Conservation (phyloP, 2,888 invertebrate genomes). For the Melanophora roralis region DNA sequence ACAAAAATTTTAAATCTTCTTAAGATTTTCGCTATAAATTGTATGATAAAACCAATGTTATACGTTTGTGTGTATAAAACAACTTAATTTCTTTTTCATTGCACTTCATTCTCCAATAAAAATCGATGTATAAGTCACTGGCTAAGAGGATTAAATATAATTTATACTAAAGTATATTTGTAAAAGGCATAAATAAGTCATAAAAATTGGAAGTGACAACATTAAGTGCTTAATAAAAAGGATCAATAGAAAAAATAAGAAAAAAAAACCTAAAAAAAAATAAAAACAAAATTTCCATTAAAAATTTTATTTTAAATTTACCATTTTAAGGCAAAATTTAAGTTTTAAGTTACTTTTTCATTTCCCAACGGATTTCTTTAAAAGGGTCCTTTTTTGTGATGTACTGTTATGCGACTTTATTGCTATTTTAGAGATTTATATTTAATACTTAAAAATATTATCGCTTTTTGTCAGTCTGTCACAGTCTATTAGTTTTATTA, state of each 20-base stretch:
- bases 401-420: conserved; percentile 49
- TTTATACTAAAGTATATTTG: conserved; percentile 46
- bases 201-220: conserved; percentile 1
- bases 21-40: neutral
- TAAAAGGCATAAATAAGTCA: conserved; percentile 45
- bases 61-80: neutral
- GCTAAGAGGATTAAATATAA: conserved; percentile 43
- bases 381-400: neutral
- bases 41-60: neutral
- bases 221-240: neutral
- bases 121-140: conserved; percentile 30
- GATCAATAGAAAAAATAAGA: conserved; percentile 1
- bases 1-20: neutral
- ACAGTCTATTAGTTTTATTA: conserved; percentile 63
- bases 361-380: neutral
- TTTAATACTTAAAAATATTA: conserved; percentile 33
- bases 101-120: conserved; percentile 54
- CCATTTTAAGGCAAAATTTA: neutral
- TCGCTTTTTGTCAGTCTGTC: conserved; percentile 48
- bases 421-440: conserved; percentile 53
- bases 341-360: neutral
- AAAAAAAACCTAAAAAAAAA: neutral
- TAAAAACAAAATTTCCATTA: neutral
- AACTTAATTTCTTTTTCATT: neutral
- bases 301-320: neutral